Percentiles rank a stretch among this genome's conserved stretches.
Conservation (phyloP, 2,797 vertebrate species). For the Melanogrammus aeglefinus region DNA sequence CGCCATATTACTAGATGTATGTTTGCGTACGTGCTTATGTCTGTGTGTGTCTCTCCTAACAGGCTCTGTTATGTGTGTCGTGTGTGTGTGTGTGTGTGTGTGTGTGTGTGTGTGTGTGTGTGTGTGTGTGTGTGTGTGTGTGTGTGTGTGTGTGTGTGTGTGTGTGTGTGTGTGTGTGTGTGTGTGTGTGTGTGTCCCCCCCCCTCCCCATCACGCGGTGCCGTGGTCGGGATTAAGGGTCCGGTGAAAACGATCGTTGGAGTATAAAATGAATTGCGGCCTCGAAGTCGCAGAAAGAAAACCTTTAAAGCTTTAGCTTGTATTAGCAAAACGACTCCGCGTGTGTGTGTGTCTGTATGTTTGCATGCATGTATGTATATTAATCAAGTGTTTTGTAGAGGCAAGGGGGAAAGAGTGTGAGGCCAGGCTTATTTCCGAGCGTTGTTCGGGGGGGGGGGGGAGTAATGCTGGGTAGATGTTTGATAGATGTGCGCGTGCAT, state of each 20-base stretch:
- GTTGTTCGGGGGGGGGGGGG: no score
- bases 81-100: no score
- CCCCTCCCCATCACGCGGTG: slow-evolving; percentile 38
- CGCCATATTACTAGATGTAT: slow-evolving; percentile 36
- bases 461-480: not conserved
- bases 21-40: slow-evolving; percentile 64
- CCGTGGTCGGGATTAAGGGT: slow-evolving; percentile 70
- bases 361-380: not conserved
- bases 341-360: slow-evolving; percentile 10
- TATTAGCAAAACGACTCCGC: slow-evolving; percentile 53
- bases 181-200: no score
- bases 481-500: not conserved
- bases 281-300: slow-evolving; percentile 37
- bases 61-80: no score
- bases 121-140: no score
- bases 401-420: slow-evolving; percentile 50
- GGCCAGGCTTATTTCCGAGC: slow-evolving; percentile 32
- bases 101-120: no score
- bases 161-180: no score
- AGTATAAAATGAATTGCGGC: slow-evolving; percentile 57
- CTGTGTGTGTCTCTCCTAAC: slow-evolving; percentile 68
- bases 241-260: slow-evolving; percentile 63
- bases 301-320: slow-evolving; percentile 44
- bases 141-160: no score
- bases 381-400: slow-evolving; percentile 48